These are phyloP conservation scores for Poecilia velifera DNA, from an alignment of 2,797 vertebrate genomes.

Conservation along the genomic window DNA sequence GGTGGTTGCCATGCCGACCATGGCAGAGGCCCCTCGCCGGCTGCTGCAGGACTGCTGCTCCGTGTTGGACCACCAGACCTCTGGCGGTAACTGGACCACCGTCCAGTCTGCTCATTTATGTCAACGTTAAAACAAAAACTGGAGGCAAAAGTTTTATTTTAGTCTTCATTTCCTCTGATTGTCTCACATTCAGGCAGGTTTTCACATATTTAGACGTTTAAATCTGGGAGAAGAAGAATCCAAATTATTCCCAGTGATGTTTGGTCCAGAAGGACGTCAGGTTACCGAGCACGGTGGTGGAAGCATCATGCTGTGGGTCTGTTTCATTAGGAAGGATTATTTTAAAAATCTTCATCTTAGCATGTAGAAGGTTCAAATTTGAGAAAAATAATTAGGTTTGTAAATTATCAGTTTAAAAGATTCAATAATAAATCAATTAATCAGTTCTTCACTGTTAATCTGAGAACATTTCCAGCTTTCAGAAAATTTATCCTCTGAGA, in stretches of 20 bases:
- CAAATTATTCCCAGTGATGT: neutral
- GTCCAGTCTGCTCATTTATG: neutral
- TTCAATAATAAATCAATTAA: no score
- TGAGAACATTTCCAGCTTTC: no score
- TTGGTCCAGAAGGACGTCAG: neutral
- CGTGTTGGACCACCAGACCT: slow-evolving; percentile 63
- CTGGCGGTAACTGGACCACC: slow-evolving; percentile 47
- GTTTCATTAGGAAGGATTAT: neutral
- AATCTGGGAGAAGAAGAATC: neutral
- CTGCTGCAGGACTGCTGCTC: slow-evolving; percentile 63
- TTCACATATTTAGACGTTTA: neutral
- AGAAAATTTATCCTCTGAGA: no score
- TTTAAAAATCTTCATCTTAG: neutral
- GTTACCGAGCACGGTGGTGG: neutral
- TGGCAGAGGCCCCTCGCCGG: slow-evolving; percentile 50
- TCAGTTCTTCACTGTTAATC: no score
- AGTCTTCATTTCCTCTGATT: neutral
- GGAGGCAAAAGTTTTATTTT: neutral
- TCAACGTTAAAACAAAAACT: neutral
- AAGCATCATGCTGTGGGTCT: neutral
- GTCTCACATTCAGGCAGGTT: neutral
- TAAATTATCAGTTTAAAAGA: no score
- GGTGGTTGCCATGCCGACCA: slow-evolving; percentile 28
- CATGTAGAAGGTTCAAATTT: neutral
- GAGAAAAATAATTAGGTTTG: no score